Evolutionary conservation across 2,113 vertebrate species (phyloP), one percentile per base, ranked within the genome.

Genomic region (Baryphthengus martii): DNA sequence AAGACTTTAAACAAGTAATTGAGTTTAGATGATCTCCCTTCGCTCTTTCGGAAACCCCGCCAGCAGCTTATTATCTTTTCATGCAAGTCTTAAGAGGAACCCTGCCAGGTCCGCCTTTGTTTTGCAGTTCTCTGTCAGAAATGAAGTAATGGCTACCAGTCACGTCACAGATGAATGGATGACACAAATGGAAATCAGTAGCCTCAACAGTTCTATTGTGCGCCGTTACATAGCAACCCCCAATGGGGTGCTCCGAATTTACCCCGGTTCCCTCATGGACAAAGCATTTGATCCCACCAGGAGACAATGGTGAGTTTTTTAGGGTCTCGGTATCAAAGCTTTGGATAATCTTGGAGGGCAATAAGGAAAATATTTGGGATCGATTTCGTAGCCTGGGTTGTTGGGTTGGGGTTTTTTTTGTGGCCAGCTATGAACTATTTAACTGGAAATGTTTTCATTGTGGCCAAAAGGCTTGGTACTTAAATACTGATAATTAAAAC

Each of bases 171-270:
- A 99, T 98, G 99, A 99, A 98, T 99, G 99, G 99, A 99, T 99
- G 99, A 99, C 98, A 97, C 99, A 99, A 97, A 99, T 99, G 99
- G 99, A 99, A 98, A 99, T 99, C 98, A 99, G 99, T 89, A 98
- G 98, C 98, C 98, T 99, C 98, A 99, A 99, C 98, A 99, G 99
- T 90, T 99, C 99, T 97, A 99, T 99, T 99, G 99, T 99, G 96
- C 98, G 99, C 55, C 99, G 99, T 99, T 99, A 99, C 99, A 99
- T 99, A 99, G 99, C 99, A 99, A 99, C 99, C 68, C 99, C 99
- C 99, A 99, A 99, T 97, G 99, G 99, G 97, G 99, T 99, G 98
- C 99, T 99, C 93, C 98, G 99, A 98, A 99, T 99, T 98, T 99
- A 99, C 98, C 99, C 99, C 67, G 99, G 99, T 96, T 99, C 99